A percentile compares a stretch with the other conserved stretches of the same genome.
Conservation (phyloP, 2,113 vertebrate species). For the Acanthochromis polyacanthus region DNA sequence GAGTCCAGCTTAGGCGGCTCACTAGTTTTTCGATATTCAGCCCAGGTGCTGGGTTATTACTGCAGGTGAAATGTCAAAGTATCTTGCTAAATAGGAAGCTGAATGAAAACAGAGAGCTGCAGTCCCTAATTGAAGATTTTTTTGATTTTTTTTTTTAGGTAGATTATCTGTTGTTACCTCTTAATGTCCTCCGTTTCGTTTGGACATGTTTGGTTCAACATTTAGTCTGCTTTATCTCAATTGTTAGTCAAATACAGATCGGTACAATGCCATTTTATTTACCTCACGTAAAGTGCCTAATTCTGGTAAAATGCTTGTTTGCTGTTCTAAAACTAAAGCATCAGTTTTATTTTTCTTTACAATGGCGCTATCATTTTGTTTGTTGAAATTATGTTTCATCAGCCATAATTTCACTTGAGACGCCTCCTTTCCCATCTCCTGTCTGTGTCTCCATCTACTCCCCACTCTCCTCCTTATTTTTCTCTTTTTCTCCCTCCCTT, state of each 20-base stretch:
- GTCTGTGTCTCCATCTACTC: background rate
- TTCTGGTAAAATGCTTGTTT: no score
- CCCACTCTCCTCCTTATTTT: background rate
- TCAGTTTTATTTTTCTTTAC: no score
- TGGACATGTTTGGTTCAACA: no score
- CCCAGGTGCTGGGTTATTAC: conserved; percentile 22
- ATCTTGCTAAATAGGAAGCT: conserved; percentile 9
- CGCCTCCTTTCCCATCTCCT: background rate
- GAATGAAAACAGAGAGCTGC: conserved; percentile 2
- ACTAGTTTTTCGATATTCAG: background rate
- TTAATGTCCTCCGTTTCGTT: background rate
- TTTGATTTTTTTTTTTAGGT: background rate
- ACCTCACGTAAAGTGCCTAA: background rate
- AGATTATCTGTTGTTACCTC: background rate
- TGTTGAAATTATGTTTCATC: background rate
- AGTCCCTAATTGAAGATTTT: background rate
- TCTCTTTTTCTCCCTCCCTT: conserved; percentile 11
- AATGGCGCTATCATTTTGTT: no score
- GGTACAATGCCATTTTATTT: background rate
- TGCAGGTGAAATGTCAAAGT: conserved; percentile 20
- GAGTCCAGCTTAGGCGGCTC: conserved; percentile 20
- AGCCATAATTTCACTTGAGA: background rate
- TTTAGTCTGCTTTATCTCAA: no score
- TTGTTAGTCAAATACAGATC: background rate
- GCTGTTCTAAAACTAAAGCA: no score